Evolutionary conservation across 2,797 vertebrate genomes (phyloP).

Genomic region (Poeciliopsis gracilis): DNA sequence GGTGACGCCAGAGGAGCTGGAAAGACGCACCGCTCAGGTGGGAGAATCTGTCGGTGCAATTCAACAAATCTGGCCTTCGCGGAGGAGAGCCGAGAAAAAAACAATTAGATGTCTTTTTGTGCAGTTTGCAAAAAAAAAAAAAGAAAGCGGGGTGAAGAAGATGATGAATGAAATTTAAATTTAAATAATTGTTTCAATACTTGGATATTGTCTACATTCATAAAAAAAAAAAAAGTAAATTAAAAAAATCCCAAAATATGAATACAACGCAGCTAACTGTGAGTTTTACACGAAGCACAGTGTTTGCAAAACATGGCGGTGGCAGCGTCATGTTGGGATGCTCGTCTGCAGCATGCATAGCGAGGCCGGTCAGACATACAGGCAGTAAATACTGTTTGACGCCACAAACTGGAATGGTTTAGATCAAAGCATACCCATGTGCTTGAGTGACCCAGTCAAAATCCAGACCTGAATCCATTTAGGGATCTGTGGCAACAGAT

Average conservation of each 20-base stretch:
- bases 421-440: constrained; percentile 14
- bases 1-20: background rate
- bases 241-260: too few relatives aligned
- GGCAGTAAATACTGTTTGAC: background rate
- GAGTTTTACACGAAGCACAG: background rate
- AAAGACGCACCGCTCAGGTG: background rate
- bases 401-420: background rate
- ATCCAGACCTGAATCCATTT: background rate
- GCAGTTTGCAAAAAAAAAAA: background rate
- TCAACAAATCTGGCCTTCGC: background rate
- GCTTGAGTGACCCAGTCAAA: constrained; percentile 17
- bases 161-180: background rate
- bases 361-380: background rate
- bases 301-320: background rate
- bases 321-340: background rate
- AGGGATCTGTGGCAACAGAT: constrained; percentile 2
- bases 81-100: background rate
- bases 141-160: background rate
- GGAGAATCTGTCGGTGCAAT: background rate
- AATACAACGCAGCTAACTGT: too few relatives aligned
- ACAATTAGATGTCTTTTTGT: background rate
- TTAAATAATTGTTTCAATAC: too few relatives aligned
- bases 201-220: too few relatives aligned
- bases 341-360: background rate
- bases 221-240: too few relatives aligned